These are phyloP conservation scores for Drosophila meridionalis DNA, from an alignment of 2,888 invertebrate genomes.

Conservation along the genomic window DNA sequence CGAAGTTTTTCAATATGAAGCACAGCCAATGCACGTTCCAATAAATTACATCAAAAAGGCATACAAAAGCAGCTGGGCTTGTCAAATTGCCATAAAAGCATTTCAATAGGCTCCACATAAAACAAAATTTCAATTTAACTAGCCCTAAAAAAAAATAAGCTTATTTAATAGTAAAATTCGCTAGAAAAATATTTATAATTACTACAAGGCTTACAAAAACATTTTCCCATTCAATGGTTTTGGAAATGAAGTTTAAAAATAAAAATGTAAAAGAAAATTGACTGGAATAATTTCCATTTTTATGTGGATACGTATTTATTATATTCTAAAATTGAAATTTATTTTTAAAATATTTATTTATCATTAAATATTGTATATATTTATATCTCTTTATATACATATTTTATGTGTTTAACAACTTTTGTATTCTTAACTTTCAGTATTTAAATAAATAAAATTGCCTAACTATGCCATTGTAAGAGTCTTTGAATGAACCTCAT, in stretches of 20 bases:
- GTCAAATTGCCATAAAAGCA: slow-evolving; percentile 21
- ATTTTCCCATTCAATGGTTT: too few relatives aligned
- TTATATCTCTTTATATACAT: too few relatives aligned
- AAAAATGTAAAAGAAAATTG: too few relatives aligned
- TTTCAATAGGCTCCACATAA: slow-evolving; percentile 2
- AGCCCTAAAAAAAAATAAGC: background rate
- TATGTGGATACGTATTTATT: background rate
- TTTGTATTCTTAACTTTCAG: background rate
- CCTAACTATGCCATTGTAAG: background rate
- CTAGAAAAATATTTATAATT: background rate
- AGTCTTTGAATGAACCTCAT: background rate
- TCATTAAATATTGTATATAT: background rate
- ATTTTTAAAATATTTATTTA: too few relatives aligned
- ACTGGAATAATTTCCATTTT: background rate
- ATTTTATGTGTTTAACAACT: background rate
- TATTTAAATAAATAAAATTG: background rate
- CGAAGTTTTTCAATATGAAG: slow-evolving; percentile 41
- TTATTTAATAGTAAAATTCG: background rate
- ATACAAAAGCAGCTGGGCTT: slow-evolving; percentile 23
- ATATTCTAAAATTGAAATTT: too few relatives aligned
- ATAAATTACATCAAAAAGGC: slow-evolving; percentile 66
- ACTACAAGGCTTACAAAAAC: too few relatives aligned
- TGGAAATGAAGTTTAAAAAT: too few relatives aligned
- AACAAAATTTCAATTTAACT: background rate
- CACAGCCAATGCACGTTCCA: slow-evolving; percentile 61